Conservation (phyloP, 2,888 invertebrate species). For the Melipona beecheii region DNA sequence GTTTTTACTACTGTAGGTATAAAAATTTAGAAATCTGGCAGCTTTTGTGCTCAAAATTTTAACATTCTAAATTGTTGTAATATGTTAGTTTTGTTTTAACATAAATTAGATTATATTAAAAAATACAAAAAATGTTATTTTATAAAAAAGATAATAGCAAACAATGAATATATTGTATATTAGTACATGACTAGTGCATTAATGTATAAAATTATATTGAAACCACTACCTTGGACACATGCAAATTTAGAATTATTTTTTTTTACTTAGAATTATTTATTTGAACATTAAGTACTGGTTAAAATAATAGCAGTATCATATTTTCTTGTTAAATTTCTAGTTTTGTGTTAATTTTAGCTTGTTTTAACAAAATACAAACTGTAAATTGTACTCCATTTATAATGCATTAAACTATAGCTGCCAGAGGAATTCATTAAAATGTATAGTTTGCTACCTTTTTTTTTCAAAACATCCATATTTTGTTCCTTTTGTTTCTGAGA, state of each 20-base stretch:
- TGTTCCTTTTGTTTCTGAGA: conserved; percentile 47
- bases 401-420: conserved; percentile 72
- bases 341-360: conserved; percentile 63
- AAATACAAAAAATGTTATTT: conserved; percentile 4
- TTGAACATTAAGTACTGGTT: conserved; percentile 43
- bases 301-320: conserved; percentile 46
- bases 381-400: conserved; percentile 74
- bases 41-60: conserved; percentile 54
- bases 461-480: conserved; percentile 60
- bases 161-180: conserved; percentile 13
- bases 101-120: conserved; percentile 26
- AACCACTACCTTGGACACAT: conserved; percentile 17
- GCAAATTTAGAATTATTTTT: conserved; percentile 38
- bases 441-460: conserved; percentile 56
- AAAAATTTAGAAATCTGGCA: conserved; percentile 69
- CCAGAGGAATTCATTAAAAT: conserved; percentile 69
- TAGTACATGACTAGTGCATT: background rate
- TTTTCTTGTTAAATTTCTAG: conserved; percentile 68
- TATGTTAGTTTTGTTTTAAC: background rate
- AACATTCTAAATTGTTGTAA: conserved; percentile 31
- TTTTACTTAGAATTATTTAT: background rate
- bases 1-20: conserved; percentile 59
- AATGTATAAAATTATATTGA: conserved; percentile 43
- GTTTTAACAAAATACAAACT: conserved; percentile 61
- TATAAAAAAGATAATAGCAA: conserved; percentile 44